Conservation (phyloP, 2,797 vertebrate genomes). For the Mus spretus region DNA sequence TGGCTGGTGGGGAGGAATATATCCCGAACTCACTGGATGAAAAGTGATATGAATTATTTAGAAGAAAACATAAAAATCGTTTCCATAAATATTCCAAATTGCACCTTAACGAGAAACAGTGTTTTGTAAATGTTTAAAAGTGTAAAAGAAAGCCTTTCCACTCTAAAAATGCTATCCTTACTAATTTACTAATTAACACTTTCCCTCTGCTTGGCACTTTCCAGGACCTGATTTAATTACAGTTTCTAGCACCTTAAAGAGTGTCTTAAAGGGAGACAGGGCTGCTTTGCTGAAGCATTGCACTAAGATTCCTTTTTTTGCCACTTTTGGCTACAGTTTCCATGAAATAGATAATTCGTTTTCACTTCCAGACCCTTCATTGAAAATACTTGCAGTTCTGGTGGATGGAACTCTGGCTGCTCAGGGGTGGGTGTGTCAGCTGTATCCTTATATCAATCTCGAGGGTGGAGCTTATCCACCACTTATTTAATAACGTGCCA, state of each 20-base stretch:
- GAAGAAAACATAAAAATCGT: constrained; percentile 55
- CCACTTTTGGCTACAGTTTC: constrained; percentile 65
- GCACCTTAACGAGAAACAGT: constrained; percentile 57
- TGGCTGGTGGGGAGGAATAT: background rate
- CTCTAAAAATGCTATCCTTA: constrained; percentile 83
- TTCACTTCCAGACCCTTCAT: constrained; percentile 48
- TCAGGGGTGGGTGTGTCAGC: constrained; percentile 51
- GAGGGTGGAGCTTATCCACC: background rate
- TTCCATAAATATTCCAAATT: constrained; percentile 70
- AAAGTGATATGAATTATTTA: constrained; percentile 51
- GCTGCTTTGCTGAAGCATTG: constrained; percentile 81
- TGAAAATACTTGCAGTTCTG: constrained; percentile 54
- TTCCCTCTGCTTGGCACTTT: constrained; percentile 85
- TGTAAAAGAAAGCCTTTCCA: constrained; percentile 73
- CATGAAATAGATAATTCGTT: constrained; percentile 75
- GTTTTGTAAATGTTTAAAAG: constrained; percentile 71
- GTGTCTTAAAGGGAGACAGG: constrained; percentile 79
- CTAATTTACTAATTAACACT: constrained; percentile 89
- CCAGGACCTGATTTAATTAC: constrained; percentile 87
- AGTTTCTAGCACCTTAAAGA: constrained; percentile 87
- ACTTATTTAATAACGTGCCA: constrained; percentile 41
- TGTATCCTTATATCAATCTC: constrained; percentile 51
- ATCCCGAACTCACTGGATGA: constrained; percentile 52
- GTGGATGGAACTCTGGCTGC: constrained; percentile 60
- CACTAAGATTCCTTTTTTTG: background rate